Percentiles rank a stretch among this genome's conserved stretches.
Conservation (phyloP, 2,797 vertebrate genomes). For the Salarias fasciatus region DNA sequence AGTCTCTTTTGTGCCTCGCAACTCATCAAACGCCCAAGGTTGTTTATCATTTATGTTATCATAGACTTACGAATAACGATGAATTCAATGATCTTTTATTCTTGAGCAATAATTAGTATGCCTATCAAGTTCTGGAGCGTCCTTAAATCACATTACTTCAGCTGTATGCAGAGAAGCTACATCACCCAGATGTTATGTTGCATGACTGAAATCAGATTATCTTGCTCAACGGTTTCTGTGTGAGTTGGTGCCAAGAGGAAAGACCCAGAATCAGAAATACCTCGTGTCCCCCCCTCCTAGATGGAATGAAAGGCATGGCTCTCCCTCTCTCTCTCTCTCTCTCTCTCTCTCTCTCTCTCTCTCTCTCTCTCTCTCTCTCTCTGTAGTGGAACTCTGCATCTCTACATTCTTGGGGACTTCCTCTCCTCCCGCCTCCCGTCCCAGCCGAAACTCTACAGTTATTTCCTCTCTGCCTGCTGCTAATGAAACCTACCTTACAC, state of each 20-base stretch:
- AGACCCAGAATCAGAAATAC: slow-evolving; percentile 32
- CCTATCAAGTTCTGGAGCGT: slow-evolving; percentile 13
- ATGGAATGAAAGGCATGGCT: slow-evolving; percentile 40
- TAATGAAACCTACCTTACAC: neutral
- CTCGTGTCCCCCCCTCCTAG: slow-evolving; percentile 34
- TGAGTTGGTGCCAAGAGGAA: slow-evolving; percentile 44
- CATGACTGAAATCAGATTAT: slow-evolving; percentile 9
- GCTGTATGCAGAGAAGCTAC: neutral
- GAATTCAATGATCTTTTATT: neutral
- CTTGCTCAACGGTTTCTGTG: slow-evolving; percentile 52
- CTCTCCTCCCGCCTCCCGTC: slow-evolving; percentile 25
- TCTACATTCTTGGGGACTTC: slow-evolving; percentile 58
- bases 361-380: neutral
- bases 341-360: no score
- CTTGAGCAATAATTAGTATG: neutral
- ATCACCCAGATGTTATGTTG: neutral
- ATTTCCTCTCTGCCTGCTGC: slow-evolving; percentile 13
- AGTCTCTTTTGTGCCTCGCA: no score
- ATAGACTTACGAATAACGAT: neutral
- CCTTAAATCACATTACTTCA: neutral
- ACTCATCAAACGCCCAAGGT: no score
- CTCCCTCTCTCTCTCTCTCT: slow-evolving; percentile 6
- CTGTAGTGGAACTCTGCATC: slow-evolving; percentile 35
- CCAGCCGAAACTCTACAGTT: slow-evolving; percentile 37
- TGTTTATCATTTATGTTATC: no score